Evolutionary conservation across 2,797 vertebrate species (phyloP).

Genomic region (Anableps anableps): DNA sequence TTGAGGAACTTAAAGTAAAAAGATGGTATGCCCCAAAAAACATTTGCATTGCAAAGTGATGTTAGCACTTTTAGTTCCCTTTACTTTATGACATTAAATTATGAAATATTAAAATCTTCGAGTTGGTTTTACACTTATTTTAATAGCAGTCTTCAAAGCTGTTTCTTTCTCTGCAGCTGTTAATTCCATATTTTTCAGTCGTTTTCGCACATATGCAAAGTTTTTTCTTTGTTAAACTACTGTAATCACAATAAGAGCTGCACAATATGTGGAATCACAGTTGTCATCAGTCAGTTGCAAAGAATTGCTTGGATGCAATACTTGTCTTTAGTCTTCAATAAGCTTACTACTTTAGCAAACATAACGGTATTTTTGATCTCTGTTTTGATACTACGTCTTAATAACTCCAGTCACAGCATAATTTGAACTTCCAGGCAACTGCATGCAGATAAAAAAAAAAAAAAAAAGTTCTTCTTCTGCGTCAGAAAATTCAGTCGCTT

Average conservation of each 20-base stretch:
- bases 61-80: neutral
- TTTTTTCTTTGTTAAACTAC: neutral
- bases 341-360: no score
- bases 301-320: neutral
- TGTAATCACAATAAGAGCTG: neutral
- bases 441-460: no score
- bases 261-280: neutral
- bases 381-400: no score
- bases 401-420: no score
- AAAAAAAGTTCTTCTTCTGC: no score
- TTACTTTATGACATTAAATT: neutral
- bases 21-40: neutral
- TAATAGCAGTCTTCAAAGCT: conserved; percentile 12
- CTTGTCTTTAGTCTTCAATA: no score
- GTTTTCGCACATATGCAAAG: neutral
- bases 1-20: neutral
- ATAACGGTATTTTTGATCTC: no score
- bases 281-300: neutral
- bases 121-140: conserved; percentile 25
- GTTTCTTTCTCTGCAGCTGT: conserved; percentile 4
- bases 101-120: neutral
- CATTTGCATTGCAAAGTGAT: conserved; percentile 1
- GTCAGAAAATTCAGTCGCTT: no score
- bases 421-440: no score
- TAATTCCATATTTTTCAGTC: neutral